Base-by-base conservation (phyloP, 2,113 vertebrate species). In the Alosa alosa region DNA sequence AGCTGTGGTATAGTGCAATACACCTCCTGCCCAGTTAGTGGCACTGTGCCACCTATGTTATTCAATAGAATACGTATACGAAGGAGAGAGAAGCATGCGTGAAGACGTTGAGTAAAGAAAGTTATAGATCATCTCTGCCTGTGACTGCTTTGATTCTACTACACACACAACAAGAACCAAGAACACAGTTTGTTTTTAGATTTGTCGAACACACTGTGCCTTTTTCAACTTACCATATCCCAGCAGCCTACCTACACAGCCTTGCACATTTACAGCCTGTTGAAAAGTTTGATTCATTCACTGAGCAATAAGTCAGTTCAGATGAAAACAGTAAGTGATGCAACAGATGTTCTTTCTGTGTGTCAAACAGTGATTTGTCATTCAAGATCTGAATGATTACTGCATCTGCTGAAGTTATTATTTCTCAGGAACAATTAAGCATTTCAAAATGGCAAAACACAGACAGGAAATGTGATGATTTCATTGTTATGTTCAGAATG, bases 201-300 rank as follows among this genome's bases (percentile, higher is more conserved):
- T 39, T 17, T 39, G 4, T 78, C 39, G 72, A 78, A 78, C 72
- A 78, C 31, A 17, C 36, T 78, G 68, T 78, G 72, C 72, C 5
- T 13, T 78, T 78, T 78, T 39, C 72, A 17, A 36, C 72, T 15
- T 31, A 41, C 31, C 72, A 13, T 41, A 78, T 36, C 72, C 25
- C 72, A 39, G 55, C 18, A 22, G 18, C 18, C 55, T 60, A 20
- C 18, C 55, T 60, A 22, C 18, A 22, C 20, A 22, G 18, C 55
- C 72, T 78, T 41, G 31, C 13, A 78, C 11, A 72, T 72, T 36
- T 31, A 72, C 64, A 78, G 72, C 72, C 72, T 78, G 72, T 39
- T 78, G 72, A 78, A 78, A 78, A 41, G 72, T 78, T 78, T 78
- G 72, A 78, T 78, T 78, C 31, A 78, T 78, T 78, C 3, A 15